These are phyloP conservation scores for Synergus laeviventris DNA, from an alignment of 2,888 invertebrate genomes.

Conservation along the genomic window DNA sequence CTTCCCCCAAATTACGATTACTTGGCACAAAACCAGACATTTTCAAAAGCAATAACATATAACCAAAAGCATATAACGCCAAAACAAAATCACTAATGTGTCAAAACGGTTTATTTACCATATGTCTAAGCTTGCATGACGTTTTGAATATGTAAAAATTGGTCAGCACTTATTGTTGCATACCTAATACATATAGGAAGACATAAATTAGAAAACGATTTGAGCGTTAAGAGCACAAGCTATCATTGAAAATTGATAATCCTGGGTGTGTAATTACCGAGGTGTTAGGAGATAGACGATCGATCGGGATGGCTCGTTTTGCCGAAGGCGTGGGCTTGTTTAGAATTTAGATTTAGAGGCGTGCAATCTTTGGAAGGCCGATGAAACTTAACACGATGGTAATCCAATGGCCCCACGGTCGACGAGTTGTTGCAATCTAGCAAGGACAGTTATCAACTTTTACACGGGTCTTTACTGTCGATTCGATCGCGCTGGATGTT, in stretches of 20 bases:
- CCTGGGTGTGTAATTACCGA: not conserved
- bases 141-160: too few species aligned
- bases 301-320: not conserved
- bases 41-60: too few species aligned
- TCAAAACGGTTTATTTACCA: too few species aligned
- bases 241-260: conserved; percentile 13
- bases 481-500: conserved; percentile 43
- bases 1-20: too few species aligned
- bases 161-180: too few species aligned
- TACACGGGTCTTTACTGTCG: conserved; percentile 24
- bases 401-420: conserved; percentile 21
- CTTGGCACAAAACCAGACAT: too few species aligned
- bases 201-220: not conserved
- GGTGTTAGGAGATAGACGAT: not conserved
- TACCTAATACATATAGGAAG: too few species aligned
- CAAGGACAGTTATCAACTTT: conserved; percentile 39
- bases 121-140: too few species aligned
- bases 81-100: too few species aligned
- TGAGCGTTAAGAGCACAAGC: not conserved
- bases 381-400: conserved; percentile 5
- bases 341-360: conserved; percentile 15
- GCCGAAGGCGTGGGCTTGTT: conserved; percentile 12
- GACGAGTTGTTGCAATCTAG: conserved; percentile 21
- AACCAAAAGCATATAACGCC: too few species aligned
- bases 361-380: not conserved